Evolutionary conservation across 2,797 vertebrate species (phyloP), one percentile per base, ranked within the genome.

Genomic region (Halcyon badia): DNA sequence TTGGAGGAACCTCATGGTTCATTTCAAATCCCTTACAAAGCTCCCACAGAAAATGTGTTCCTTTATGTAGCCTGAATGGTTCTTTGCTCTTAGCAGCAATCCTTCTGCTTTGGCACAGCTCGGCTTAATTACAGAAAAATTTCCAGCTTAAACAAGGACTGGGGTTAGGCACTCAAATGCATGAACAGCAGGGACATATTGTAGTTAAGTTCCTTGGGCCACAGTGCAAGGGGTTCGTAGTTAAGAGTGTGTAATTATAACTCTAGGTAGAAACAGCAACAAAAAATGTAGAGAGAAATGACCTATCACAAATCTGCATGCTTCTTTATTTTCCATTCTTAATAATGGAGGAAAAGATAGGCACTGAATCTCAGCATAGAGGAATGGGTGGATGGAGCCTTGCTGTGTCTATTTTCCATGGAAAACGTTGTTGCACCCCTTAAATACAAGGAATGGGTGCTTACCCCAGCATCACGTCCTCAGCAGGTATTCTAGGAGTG

Each of bases 1-100:
- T 81, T 83, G 70, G 19, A 60, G 14, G 4, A 93, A 14, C 9
- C 13, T 66, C 15, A 3, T 28, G 7, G 25, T 70, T 84, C 5
- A 42, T 75, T 90, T 86, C 46, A 82, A 87, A 76, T 76, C n/a
- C 54, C 28, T 54, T 54, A 28, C 31, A 64, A 82, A 87, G n/a
- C 70, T 85, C 35, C 35, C 56, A 39, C 25, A 77, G 73, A 94
- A 96, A 80, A 42, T 77, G 25, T 90, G 11, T 24, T 88, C 35
- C 30, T 82, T 89, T 70, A 44, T 49, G 73, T 60, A 62, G 41
- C 35, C 30, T 73, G 11, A 83, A 65, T 78, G 9, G 11, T 68
- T 71, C 33, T 81, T 76, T 76, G 30, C 33, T 61, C 35, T 79
- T 62, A 70, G 46, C 42, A 90, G 24, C 26, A 79, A 9, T 65